A percentile compares a stretch with the other conserved stretches of the same genome.
Conservation (phyloP, 1,140 invertebrate genomes). For the Anagrus nilaparvatae region DNA sequence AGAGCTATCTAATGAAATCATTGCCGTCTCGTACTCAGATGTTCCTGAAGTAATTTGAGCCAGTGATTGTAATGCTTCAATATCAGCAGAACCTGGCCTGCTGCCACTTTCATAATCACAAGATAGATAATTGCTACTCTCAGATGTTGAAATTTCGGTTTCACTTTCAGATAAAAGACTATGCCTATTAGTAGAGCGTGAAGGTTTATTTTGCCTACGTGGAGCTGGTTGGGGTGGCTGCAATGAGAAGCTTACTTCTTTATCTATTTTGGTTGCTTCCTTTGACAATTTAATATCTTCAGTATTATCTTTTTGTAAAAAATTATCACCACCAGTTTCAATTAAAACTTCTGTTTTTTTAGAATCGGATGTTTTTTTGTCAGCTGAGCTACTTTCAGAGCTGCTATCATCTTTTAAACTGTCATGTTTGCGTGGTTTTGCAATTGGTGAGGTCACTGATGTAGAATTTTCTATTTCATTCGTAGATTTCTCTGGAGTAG, state of each 20-base stretch:
- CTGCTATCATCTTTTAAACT: not conserved
- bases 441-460: constrained; percentile 20
- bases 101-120: constrained; percentile 69
- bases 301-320: constrained; percentile 24
- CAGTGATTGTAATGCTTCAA: constrained; percentile 53
- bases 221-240: constrained; percentile 33
- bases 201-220: constrained; percentile 30
- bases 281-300: too few species aligned
- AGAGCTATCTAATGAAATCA: constrained; percentile 66
- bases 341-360: constrained; percentile 16
- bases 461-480: constrained; percentile 19
- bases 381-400: constrained; percentile 12
- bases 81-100: constrained; percentile 75
- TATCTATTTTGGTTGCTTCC: constrained; percentile 16
- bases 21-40: constrained; percentile 82
- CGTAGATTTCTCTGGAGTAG: constrained; percentile 28
- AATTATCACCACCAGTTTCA: constrained; percentile 22
- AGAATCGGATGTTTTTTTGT: constrained; percentile 7
- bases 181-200: constrained; percentile 24
- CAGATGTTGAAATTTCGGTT: constrained; percentile 69
- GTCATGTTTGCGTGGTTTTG: constrained; percentile 19
- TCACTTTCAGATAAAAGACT: constrained; percentile 35
- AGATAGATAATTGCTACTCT: constrained; percentile 83
- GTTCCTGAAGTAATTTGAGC: constrained; percentile 48
- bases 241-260: constrained; percentile 31